Percentiles rank a stretch among this genome's conserved stretches.
Evolutionary conservation across 2,888 invertebrate genomes (phyloP).

Genomic region (Diarsia rubi): DNA sequence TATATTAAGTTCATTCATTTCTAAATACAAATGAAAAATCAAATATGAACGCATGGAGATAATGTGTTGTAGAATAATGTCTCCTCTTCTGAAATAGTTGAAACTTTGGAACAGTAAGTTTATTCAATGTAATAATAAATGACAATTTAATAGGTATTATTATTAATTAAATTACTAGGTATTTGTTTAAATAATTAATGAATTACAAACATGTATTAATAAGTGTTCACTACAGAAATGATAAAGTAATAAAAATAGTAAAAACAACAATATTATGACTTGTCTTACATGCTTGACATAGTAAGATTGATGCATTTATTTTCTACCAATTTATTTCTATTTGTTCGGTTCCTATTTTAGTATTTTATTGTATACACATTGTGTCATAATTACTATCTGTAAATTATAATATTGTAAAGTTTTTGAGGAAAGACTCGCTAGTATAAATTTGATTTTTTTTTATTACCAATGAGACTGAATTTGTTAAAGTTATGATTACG

Average conservation of each 20-base stretch:
- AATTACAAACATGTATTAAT: conserved; percentile 57
- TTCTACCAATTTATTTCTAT: conserved; percentile 68
- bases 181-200: conserved; percentile 49
- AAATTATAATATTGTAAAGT: conserved; percentile 72
- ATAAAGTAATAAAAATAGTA: conserved; percentile 70
- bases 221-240: conserved; percentile 53
- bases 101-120: conserved; percentile 28
- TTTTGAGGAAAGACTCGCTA: conserved; percentile 84
- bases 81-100: conserved; percentile 33
- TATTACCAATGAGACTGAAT: conserved; percentile 90
- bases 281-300: conserved; percentile 60
- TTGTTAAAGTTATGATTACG: conserved; percentile 85
- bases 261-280: conserved; percentile 63
- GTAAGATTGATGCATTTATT: conserved; percentile 78
- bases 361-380: conserved; percentile 68
- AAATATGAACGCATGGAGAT: conserved; percentile 23
- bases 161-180: conserved; percentile 53
- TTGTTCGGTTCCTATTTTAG: conserved; percentile 72
- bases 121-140: conserved; percentile 48
- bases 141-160: conserved; percentile 64
- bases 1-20: conserved; percentile 8
- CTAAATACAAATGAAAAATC: conserved; percentile 3
- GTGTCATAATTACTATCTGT: conserved; percentile 73
- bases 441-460: conserved; percentile 80
- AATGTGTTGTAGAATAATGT: conserved; percentile 35